Evolutionary conservation across 2,113 vertebrate genomes (phyloP), one percentile per base, ranked within the genome.

Genomic region (Saguinus midas): DNA sequence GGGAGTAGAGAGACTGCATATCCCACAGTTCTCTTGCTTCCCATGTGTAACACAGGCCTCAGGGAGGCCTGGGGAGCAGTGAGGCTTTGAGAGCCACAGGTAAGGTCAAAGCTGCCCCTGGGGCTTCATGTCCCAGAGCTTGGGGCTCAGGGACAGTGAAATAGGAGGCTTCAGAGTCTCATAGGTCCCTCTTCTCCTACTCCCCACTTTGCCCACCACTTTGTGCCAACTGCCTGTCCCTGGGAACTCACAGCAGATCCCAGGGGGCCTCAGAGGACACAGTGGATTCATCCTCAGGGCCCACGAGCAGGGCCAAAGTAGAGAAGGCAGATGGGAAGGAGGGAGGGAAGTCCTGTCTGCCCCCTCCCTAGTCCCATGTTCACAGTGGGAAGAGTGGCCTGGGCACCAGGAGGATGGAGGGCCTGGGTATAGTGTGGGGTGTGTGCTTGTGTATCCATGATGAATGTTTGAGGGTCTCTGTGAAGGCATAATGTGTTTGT

Each of bases 131-230:
- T 29, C 72, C 78, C n/a, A 95, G 92, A 95, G 80, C 73, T 48
- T 66, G n/a, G n/a, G 23, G 43, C 89, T 85, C n/a, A 17, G 50
- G 52, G 83, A 37, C 32, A 13, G 48, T 27, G 43, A 72, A 87
- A 25, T 58, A 57, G 87, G 79, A 83, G 68, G 82, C 87, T 81
- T 92, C 68, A 27, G 6, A 75, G 35, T 86, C 97, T 93, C 95
- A 78, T 76, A 79, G 80, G 70, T 52, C 48, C 21, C 43, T 2
- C 12, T 83, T 79, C 52, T 50, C 14, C 23, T n/a, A 64, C 48
- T 66, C 8, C 20, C 10, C 7, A 17, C 27, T 94, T 48, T 70
- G 27, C 11, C 32, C 5, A 85, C 7, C 17, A 57, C 58, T 89
- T 83, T 72, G 70, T 91, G 75, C 55, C 78, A n/a, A 48, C 90